phyloP scores from a whole-genome alignment of 2,888 invertebrate genomes.

The Pherbina coryleti region DNA sequence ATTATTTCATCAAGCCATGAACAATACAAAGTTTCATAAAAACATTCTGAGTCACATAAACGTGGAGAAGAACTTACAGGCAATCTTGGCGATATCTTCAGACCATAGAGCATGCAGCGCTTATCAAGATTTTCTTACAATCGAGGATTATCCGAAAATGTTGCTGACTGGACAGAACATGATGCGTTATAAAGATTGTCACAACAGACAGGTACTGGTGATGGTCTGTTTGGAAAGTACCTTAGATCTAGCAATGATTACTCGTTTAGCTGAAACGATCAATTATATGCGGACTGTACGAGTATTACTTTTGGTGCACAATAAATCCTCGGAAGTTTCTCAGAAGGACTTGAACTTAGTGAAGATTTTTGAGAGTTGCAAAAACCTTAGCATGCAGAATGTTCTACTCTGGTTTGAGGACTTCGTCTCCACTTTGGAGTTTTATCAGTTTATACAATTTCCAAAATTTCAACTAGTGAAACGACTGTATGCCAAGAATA shows the following conservation, averaged over 20 bases:
- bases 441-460: constrained; percentile 39
- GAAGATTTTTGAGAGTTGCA: background rate
- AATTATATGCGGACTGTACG: background rate
- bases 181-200: background rate
- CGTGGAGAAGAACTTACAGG: background rate
- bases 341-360: background rate
- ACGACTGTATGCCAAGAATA: background rate
- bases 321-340: background rate
- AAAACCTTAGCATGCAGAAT: constrained; percentile 38
- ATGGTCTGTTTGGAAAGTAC: background rate
- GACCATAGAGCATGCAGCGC: background rate
- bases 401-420: constrained; percentile 35
- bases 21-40: background rate
- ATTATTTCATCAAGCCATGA: background rate
- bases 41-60: background rate
- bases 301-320: background rate
- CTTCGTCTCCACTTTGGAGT: constrained; percentile 26
- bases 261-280: background rate
- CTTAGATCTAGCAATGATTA: background rate
- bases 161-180: background rate
- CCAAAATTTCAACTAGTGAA: constrained; percentile 32
- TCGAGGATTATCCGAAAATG: background rate
- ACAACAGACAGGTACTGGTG: background rate
- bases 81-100: background rate
- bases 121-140: too few species aligned